These are phyloP conservation scores for Pleuronectes platessa DNA, from an alignment of 2,113 vertebrate species.

Conservation along the genomic window DNA sequence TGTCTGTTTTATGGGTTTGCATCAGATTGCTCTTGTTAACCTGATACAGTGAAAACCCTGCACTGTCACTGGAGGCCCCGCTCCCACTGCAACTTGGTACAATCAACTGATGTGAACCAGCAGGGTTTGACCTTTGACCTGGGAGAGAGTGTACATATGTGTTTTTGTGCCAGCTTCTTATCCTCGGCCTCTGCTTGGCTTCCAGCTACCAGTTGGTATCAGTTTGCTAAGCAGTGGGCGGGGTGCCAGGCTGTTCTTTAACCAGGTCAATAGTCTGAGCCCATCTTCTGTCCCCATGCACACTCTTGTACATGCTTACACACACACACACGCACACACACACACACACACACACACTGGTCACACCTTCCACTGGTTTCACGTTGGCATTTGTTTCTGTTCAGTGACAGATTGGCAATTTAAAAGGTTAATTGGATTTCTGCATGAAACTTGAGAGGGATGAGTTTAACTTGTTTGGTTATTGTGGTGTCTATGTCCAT, in stretches of 20 bases:
- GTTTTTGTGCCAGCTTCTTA: too few species aligned
- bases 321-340: not conserved
- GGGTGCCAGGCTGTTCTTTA: constrained; percentile 44
- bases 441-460: constrained; percentile 4
- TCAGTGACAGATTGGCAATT: not conserved
- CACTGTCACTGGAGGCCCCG: too few species aligned
- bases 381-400: constrained; percentile 12
- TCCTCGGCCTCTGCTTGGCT: too few species aligned
- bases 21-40: not conserved
- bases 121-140: not conserved
- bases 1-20: not conserved
- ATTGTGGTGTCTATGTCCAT: too few species aligned
- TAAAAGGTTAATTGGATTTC: not conserved
- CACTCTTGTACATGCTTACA: not conserved
- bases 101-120: not conserved
- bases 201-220: constrained; percentile 14
- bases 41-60: not conserved
- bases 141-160: not conserved
- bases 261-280: constrained; percentile 38
- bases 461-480: too few species aligned
- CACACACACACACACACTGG: not conserved
- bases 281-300: constrained; percentile 5
- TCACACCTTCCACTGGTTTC: not conserved
- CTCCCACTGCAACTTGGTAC: not conserved
- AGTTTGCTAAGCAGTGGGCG: constrained; percentile 9